These are phyloP conservation scores for Ophiothrix spiculata DNA, from an alignment of 35 echinoderm and acorn worm genomes.

Conservation along the genomic window DNA sequence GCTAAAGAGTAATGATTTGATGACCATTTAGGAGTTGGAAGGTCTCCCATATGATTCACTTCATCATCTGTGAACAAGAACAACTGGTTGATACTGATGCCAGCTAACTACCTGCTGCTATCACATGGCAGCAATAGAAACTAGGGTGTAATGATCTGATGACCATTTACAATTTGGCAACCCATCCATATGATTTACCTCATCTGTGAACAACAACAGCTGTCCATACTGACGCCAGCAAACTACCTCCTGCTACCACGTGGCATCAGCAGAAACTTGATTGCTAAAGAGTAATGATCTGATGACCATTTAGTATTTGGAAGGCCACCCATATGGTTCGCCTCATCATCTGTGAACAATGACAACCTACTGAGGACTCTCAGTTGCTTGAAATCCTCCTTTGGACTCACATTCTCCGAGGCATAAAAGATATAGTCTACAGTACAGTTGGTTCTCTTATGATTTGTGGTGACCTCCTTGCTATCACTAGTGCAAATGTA, in stretches of 20 bases:
- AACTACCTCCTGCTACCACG: no score
- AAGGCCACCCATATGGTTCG: slow-evolving; percentile 72
- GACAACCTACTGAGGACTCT: slow-evolving; percentile 20
- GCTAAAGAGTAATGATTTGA: slow-evolving; percentile 90
- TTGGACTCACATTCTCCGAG: neutral
- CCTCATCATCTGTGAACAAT: slow-evolving; percentile 70
- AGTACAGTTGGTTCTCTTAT: slow-evolving; percentile 84
- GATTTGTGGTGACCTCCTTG: slow-evolving; percentile 77
- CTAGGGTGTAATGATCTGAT: slow-evolving; percentile 88
- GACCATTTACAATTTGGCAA: slow-evolving; percentile 70
- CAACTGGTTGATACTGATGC: no score
- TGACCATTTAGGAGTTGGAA: slow-evolving; percentile 65
- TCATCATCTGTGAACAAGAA: slow-evolving; percentile 66
- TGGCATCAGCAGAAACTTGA: slow-evolving; percentile 27
- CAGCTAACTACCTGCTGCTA: no score
- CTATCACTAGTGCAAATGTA: slow-evolving; percentile 29
- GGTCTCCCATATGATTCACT: slow-evolving; percentile 68
- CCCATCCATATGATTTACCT: slow-evolving; percentile 65
- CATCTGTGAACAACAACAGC: slow-evolving; percentile 58
- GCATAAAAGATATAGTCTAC: slow-evolving; percentile 93
- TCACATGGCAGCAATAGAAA: slow-evolving; percentile 14
- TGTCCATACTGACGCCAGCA: no score
- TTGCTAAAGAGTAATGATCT: slow-evolving; percentile 81
- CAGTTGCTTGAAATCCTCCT: neutral
- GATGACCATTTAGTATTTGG: slow-evolving; percentile 75